phyloP scores from a whole-genome alignment of 2,113 vertebrate species.

The Halcyon malimbica region DNA sequence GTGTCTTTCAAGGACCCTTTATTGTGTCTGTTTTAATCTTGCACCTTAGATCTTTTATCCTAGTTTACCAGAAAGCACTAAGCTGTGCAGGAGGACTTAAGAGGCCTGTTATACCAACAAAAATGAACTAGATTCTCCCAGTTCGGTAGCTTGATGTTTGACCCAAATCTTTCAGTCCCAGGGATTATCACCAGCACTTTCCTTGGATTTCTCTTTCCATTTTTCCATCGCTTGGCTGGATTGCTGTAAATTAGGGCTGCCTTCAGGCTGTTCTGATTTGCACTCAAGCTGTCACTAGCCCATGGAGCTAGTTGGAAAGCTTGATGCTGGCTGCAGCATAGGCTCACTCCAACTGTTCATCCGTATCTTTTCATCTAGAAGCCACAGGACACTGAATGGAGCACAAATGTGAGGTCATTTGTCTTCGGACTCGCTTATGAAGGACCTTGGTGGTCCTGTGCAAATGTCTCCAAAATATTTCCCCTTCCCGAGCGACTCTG shows the following conservation, averaged over 20 bases:
- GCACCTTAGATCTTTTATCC: background rate
- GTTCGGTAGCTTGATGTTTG: background rate
- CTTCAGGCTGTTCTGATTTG: constrained; percentile 7
- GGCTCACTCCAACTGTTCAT: background rate
- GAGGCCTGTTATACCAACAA: background rate
- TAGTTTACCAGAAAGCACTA: background rate
- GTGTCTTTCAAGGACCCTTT: background rate
- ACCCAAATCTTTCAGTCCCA: background rate
- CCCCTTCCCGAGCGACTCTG: rapidly evolving
- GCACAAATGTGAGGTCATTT: background rate
- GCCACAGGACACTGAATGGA: background rate
- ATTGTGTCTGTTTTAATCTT: background rate
- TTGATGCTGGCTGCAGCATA: background rate
- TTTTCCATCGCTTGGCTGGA: background rate
- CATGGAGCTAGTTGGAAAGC: background rate
- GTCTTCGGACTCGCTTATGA: background rate
- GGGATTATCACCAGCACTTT: background rate
- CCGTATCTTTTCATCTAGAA: background rate
- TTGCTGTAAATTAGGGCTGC: background rate
- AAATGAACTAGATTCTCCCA: background rate
- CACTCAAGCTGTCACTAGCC: background rate
- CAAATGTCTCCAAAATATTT: background rate
- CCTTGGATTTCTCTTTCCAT: background rate
- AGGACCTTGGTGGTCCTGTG: background rate
- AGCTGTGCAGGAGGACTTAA: background rate